Conservation (phyloP, 2,113 vertebrate genomes). For the Fukomys damarensis region DNA sequence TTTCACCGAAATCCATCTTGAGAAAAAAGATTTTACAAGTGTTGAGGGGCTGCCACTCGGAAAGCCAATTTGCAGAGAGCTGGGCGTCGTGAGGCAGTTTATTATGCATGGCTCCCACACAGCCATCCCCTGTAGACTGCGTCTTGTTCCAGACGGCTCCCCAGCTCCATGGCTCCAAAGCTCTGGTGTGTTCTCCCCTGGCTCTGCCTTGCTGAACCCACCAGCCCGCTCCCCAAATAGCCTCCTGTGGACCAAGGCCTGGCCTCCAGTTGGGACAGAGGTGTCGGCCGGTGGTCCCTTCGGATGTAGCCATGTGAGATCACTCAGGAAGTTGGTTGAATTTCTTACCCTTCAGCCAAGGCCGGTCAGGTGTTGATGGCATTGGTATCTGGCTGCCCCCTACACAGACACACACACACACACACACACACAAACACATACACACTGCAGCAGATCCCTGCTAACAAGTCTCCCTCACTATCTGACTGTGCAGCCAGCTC, state of each 20-base stretch:
- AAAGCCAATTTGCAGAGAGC: constrained; percentile 61
- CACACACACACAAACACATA: too few relatives aligned
- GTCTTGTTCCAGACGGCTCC: background rate
- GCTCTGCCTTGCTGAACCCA: background rate
- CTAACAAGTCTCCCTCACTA: too few relatives aligned
- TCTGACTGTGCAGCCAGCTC: background rate
- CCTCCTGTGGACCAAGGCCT: background rate
- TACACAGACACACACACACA: background rate
- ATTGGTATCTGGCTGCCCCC: background rate
- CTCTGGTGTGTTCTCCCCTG: background rate
- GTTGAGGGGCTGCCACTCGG: constrained; percentile 60
- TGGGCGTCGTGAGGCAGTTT: background rate
- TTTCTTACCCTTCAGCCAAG: background rate
- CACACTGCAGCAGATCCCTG: too few relatives aligned
- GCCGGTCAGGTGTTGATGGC: background rate
- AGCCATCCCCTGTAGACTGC: background rate
- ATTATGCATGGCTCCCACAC: background rate
- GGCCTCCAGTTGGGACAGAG: background rate
- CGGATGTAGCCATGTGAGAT: background rate
- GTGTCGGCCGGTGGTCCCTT: background rate
- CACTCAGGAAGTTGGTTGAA: constrained; percentile 15
- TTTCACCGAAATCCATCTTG: constrained; percentile 52
- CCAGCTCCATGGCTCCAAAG: background rate
- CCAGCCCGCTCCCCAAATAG: background rate
- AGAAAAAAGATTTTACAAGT: constrained; percentile 66